Conservation (phyloP, 1,140 invertebrate species). For the Diorhabda elongata region DNA sequence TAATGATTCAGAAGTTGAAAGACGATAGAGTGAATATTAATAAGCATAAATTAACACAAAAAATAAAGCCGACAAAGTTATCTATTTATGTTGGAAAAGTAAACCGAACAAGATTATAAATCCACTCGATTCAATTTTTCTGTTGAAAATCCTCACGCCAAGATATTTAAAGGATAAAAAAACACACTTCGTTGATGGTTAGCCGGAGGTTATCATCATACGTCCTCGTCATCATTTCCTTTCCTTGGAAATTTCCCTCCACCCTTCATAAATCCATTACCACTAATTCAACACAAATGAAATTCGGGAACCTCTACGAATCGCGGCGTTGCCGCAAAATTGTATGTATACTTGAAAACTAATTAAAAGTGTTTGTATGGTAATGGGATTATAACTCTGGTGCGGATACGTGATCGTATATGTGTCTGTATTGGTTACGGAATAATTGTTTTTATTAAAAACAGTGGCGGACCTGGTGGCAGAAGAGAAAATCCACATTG, state of each 20-base stretch:
- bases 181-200: not conserved
- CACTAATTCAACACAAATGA: slow-evolving; percentile 4
- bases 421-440: not conserved
- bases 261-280: slow-evolving; percentile 1
- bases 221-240: not conserved
- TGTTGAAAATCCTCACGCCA: too few relatives aligned
- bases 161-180: too few relatives aligned
- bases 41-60: too few relatives aligned
- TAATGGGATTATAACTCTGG: not conserved
- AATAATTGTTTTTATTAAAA: not conserved
- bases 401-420: not conserved
- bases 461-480: too few relatives aligned
- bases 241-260: not conserved
- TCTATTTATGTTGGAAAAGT: too few relatives aligned
- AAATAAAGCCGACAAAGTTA: too few relatives aligned
- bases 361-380: slow-evolving; percentile 3
- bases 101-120: too few relatives aligned
- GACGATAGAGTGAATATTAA: too few relatives aligned
- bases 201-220: not conserved
- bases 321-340: not conserved
- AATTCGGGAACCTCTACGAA: not conserved
- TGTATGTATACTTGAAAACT: slow-evolving; percentile 1
- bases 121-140: not conserved
- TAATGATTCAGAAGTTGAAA: too few relatives aligned
- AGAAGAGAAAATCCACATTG: too few relatives aligned